Evolutionary conservation across 1,140 invertebrate genomes (phyloP).

Genomic region (Zaprionus camerounensis): DNA sequence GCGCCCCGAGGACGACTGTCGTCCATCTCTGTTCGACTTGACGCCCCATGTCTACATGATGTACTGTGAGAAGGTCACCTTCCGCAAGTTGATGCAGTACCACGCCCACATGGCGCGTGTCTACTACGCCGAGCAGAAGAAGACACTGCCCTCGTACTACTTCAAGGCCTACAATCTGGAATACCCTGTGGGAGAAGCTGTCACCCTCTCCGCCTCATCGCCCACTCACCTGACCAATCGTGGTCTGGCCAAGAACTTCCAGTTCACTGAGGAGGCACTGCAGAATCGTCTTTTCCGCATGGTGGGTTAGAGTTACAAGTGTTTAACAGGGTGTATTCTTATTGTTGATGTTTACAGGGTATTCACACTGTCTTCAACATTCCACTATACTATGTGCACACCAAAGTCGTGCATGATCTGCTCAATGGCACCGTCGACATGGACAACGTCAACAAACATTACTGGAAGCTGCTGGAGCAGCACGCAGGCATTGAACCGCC

Average conservation of each 20-base stretch:
- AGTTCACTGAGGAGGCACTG: conserved; percentile 60
- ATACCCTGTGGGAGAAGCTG: conserved; percentile 89
- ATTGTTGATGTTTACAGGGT: conserved; percentile 34
- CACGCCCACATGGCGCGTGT: conserved; percentile 93
- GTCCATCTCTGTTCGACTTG: conserved; percentile 73
- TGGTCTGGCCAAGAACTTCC: conserved; percentile 54
- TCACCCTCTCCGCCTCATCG: conserved; percentile 87
- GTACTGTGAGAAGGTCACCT: conserved; percentile 79
- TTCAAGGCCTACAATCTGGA: conserved; percentile 87
- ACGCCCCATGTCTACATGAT: conserved; percentile 73
- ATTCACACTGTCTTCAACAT: conserved; percentile 78
- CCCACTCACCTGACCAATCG: conserved; percentile 85
- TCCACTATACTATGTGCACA: conserved; percentile 76
- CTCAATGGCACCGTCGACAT: conserved; percentile 73
- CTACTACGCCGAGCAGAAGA: conserved; percentile 89
- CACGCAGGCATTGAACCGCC: conserved; percentile 88
- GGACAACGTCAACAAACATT: conserved; percentile 86
- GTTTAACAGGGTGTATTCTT: background rate
- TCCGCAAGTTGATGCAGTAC: conserved; percentile 82
- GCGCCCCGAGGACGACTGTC: conserved; percentile 69
- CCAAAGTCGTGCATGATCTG: conserved; percentile 77
- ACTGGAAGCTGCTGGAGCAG: conserved; percentile 86
- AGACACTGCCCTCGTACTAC: conserved; percentile 85
- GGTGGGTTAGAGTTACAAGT: conserved; percentile 27
- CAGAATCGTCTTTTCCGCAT: conserved; percentile 86